Conservation (phyloP, 2,113 vertebrate species). For the Xiphophorus maculatus region DNA sequence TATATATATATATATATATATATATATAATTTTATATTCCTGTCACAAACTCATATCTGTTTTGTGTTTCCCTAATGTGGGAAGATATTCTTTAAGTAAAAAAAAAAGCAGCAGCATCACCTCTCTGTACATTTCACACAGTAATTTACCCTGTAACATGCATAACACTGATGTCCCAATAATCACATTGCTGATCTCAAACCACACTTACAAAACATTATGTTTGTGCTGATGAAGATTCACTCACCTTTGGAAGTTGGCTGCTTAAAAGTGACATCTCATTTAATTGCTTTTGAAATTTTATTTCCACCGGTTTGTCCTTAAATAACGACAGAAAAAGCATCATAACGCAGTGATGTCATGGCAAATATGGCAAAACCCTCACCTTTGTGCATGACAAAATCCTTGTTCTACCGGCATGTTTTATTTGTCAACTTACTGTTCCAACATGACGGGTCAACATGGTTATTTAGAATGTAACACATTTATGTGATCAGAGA, state of each 20-base stretch:
- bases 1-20: no score
- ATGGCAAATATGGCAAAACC: no score
- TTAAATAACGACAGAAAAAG: background rate
- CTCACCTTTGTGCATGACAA: background rate
- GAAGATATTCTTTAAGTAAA: background rate
- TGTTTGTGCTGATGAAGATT: background rate
- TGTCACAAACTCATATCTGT: background rate
- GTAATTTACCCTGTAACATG: background rate
- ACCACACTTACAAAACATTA: background rate
- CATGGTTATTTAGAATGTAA: background rate
- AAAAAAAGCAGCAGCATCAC: no score
- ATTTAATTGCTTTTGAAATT: background rate
- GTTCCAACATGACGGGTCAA: background rate
- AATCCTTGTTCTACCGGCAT: background rate
- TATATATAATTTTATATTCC: background rate
- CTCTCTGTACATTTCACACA: no score
- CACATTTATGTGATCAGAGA: background rate
- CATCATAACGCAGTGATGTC: background rate
- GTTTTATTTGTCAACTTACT: background rate
- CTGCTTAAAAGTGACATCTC: no score
- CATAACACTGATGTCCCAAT: background rate
- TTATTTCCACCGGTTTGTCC: background rate
- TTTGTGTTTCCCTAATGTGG: background rate
- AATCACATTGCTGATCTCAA: background rate
- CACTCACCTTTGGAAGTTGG: background rate